These are phyloP conservation scores for Pediacus dermestoides DNA, from an alignment of 2,888 invertebrate species.

Conservation along the genomic window DNA sequence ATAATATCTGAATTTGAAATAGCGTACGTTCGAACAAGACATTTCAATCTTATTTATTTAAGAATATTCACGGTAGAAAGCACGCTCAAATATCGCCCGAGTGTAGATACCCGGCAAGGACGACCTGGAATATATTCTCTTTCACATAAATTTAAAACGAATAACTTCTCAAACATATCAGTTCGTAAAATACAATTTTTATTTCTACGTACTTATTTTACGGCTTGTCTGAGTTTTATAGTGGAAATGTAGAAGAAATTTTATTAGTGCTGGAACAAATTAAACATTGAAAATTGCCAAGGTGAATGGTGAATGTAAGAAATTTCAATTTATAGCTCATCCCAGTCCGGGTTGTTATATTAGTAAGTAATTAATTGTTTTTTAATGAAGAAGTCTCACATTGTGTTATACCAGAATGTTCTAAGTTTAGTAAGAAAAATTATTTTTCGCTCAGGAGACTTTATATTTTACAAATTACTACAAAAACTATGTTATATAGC, in stretches of 20 bases:
- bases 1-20: slow-evolving; percentile 1
- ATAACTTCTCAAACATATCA: slow-evolving; percentile 2
- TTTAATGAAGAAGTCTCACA: too few species aligned
- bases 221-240: background rate
- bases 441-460: too few species aligned
- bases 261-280: too few species aligned
- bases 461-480: too few species aligned
- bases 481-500: too few species aligned
- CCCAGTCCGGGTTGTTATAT: too few species aligned
- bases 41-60: slow-evolving; percentile 2
- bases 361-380: too few species aligned
- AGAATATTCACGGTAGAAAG: slow-evolving; percentile 2
- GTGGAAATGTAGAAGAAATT: background rate
- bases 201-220: slow-evolving; percentile 1
- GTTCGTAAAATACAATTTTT: slow-evolving; percentile 1
- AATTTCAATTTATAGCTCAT: too few species aligned
- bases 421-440: too few species aligned
- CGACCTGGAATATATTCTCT: background rate
- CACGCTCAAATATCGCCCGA: slow-evolving; percentile 1
- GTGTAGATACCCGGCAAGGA: background rate
- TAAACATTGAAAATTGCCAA: too few species aligned
- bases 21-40: slow-evolving; percentile 1
- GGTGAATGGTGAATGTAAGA: too few species aligned
- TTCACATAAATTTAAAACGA: background rate
- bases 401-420: too few species aligned